Percentiles rank a stretch among this genome's conserved stretches.
phyloP scores from a whole-genome alignment of 2,888 invertebrate species.

The Trichacis sp. region DNA sequence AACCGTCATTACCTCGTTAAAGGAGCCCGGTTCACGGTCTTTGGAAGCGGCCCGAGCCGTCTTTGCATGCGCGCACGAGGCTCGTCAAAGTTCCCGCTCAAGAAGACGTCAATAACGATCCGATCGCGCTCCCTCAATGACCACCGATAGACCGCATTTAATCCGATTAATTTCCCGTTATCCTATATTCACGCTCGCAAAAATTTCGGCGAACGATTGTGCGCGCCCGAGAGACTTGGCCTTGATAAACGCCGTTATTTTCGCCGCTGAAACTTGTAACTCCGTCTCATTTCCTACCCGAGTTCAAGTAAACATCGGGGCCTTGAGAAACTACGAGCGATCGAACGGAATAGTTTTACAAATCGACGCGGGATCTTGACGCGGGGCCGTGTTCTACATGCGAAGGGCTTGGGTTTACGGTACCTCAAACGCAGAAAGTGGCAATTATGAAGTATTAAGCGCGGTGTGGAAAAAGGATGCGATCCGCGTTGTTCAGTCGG shows the following conservation, averaged over 20 bases:
- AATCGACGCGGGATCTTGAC: no score
- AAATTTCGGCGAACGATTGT: not conserved
- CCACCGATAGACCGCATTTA: not conserved
- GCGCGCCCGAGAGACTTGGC: not conserved
- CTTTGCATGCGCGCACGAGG: constrained; percentile 33
- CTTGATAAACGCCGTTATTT: constrained; percentile 2
- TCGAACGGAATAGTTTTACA: no score
- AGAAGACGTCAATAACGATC: constrained; percentile 36
- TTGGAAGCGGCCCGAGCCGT: constrained; percentile 16
- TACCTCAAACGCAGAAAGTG: no score
- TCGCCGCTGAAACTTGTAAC: no score
- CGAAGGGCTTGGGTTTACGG: no score
- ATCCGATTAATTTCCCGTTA: not conserved
- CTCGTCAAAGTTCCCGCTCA: constrained; percentile 28
- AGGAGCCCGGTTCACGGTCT: constrained; percentile 35
- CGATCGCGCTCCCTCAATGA: constrained; percentile 17
- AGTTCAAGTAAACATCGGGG: no score
- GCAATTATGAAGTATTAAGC: no score
- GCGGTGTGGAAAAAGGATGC: no score
- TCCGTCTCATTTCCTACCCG: no score
- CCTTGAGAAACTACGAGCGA: no score
- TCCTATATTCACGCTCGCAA: not conserved
- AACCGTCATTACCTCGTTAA: constrained; percentile 47
- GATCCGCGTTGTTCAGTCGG: no score
- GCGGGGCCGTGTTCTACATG: no score